Evolutionary conservation across 2,888 invertebrate species (phyloP).

Genomic region (Aethes cnicana): DNA sequence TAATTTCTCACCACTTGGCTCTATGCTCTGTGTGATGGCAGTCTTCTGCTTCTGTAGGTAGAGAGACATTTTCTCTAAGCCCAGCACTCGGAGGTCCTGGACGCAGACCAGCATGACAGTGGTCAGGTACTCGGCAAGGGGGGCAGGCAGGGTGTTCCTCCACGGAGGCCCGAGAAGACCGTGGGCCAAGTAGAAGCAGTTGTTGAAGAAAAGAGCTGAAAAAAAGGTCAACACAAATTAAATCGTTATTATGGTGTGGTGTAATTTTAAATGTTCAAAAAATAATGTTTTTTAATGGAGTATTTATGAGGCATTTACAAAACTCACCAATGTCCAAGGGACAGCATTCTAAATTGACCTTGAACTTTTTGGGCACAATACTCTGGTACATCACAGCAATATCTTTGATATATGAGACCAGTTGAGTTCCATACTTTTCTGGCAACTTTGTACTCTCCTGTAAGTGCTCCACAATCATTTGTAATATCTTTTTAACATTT

Average conservation of each 20-base stretch:
- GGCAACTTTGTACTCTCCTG: conserved; percentile 67
- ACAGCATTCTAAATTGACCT: conserved; percentile 65
- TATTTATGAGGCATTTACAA: background rate
- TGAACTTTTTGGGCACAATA: conserved; percentile 69
- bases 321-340: conserved; percentile 78
- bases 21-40: conserved; percentile 59
- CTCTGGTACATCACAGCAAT: conserved; percentile 73
- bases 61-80: conserved; percentile 70
- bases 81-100: conserved; percentile 69
- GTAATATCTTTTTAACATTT: conserved; percentile 65
- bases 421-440: conserved; percentile 59
- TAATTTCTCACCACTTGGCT: conserved; percentile 63
- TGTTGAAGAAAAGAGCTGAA: conserved; percentile 77
- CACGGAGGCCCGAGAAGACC: conserved; percentile 77
- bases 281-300: too few species aligned
- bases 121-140: conserved; percentile 56
- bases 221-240: too few species aligned
- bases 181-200: conserved; percentile 76
- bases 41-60: conserved; percentile 67
- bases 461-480: conserved; percentile 65
- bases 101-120: conserved; percentile 63
- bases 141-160: conserved; percentile 55
- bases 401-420: conserved; percentile 66
- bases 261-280: too few species aligned
- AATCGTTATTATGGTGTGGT: too few species aligned